Percentiles rank a stretch among this genome's conserved stretches.
Evolutionary conservation across 2,113 vertebrate genomes (phyloP).

Genomic region (Limnothrissa miodon): DNA sequence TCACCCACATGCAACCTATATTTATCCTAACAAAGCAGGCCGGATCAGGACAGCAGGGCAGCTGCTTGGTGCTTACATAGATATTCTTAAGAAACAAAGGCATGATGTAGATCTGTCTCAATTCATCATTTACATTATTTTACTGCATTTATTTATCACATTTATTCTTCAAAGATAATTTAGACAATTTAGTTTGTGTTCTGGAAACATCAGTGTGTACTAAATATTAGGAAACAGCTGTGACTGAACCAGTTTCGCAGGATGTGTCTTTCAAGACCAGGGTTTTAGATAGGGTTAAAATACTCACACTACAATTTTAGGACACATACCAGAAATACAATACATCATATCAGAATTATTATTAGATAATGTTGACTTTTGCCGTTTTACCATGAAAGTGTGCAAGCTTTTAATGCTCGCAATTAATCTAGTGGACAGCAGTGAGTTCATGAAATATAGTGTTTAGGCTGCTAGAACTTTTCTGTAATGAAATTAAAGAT

Average conservation of each 20-base stretch:
- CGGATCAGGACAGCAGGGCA: neutral
- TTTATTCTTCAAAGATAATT: neutral
- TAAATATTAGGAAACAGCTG: neutral
- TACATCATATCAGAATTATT: neutral
- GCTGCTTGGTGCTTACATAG: neutral
- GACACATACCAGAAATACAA: too few species aligned
- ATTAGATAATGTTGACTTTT: neutral
- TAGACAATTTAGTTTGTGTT: neutral
- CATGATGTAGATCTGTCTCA: neutral
- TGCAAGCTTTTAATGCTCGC: neutral
- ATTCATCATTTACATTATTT: neutral
- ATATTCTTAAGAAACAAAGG: neutral
- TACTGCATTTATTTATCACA: neutral
- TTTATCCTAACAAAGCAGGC: neutral
- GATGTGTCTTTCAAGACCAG: neutral
- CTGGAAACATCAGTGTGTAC: neutral
- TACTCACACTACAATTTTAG: too few species aligned
- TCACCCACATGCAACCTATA: slow-evolving; percentile 4
- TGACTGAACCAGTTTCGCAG: neutral
- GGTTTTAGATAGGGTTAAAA: neutral
- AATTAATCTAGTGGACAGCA: neutral
- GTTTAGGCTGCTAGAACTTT: neutral
- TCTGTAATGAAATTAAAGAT: neutral
- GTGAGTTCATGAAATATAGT: neutral
- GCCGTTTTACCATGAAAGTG: neutral